Evolutionary conservation across 2,888 invertebrate genomes (phyloP).

Genomic region (Caenorhabditis sp.): DNA sequence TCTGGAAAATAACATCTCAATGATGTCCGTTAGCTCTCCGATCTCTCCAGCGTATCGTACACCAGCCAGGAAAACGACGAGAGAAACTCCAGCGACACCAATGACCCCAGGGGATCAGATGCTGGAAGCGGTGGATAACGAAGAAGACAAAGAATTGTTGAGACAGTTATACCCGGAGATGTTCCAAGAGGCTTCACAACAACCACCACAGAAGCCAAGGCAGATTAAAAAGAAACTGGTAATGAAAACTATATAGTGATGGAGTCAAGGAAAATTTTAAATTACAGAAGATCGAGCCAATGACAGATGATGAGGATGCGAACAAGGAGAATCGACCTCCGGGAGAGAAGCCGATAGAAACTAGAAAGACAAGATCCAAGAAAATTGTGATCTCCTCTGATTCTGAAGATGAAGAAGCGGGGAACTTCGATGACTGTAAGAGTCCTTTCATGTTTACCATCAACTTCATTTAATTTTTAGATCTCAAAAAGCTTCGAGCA

Average conservation of each 20-base stretch:
- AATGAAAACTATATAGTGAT: not conserved
- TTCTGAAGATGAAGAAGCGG: conserved; percentile 39
- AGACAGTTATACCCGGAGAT: conserved; percentile 63
- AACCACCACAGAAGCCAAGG: conserved; percentile 17
- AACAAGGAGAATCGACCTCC: conserved; percentile 59
- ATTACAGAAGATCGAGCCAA: conserved; percentile 31
- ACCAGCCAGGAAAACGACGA: conserved; percentile 9
- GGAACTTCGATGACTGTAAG: conserved; percentile 51
- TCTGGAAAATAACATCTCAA: conserved; percentile 62
- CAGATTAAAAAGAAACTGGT: conserved; percentile 30
- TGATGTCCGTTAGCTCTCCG: conserved; percentile 59
- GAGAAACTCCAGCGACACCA: conserved; percentile 35
- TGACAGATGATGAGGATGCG: conserved; percentile 29
- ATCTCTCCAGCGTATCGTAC: conserved; percentile 15
- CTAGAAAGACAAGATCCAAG: conserved; percentile 24
- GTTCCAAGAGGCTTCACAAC: conserved; percentile 28
- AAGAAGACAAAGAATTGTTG: conserved; percentile 53
- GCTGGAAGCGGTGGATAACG: conserved; percentile 27
- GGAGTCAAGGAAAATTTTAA: not conserved
- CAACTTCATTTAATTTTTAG: conserved; percentile 19
- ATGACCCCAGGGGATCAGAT: conserved; percentile 50
- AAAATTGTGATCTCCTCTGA: conserved; percentile 42
- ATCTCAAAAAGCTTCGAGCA: conserved; percentile 39
- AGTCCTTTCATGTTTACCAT: not conserved
- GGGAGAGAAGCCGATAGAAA: not conserved